Percentiles rank a stretch among this genome's conserved stretches.
phyloP scores from a whole-genome alignment of 2,113 vertebrate species.

The Heloderma charlesbogerti region DNA sequence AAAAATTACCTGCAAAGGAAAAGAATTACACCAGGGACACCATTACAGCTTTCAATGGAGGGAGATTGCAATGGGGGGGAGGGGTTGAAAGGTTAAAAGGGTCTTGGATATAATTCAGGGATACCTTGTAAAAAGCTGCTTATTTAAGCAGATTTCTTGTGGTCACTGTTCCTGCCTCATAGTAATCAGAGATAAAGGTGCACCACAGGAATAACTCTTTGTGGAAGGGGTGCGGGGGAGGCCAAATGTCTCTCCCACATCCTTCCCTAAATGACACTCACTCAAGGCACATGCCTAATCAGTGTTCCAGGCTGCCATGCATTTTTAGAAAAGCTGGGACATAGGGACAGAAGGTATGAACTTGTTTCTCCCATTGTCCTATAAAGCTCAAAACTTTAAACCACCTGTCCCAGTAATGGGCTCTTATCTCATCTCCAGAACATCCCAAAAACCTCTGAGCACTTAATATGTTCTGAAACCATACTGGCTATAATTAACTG shows the following conservation, averaged over 20 bases:
- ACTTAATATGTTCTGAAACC: slow-evolving; percentile 44
- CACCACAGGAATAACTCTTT: not conserved
- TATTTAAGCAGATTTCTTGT: too few relatives aligned
- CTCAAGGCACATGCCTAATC: not conserved
- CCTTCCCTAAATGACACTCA: not conserved
- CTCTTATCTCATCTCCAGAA: slow-evolving; percentile 9
- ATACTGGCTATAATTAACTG: slow-evolving; percentile 63
- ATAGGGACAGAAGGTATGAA: slow-evolving; percentile 15
- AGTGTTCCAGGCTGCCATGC: not conserved
- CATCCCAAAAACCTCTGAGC: slow-evolving; percentile 26
- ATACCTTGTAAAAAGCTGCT: too few relatives aligned
- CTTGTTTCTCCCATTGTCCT: fast-evolving
- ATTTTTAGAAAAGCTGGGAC: slow-evolving; percentile 10
- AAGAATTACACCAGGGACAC: not conserved
- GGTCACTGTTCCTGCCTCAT: not conserved
- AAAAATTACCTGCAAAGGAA: not conserved
- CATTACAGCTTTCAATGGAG: not conserved
- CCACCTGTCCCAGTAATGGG: slow-evolving; percentile 26
- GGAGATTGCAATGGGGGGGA: not conserved
- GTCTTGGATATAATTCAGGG: not conserved
- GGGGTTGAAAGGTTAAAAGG: not conserved
- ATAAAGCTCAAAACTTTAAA: slow-evolving; percentile 5
- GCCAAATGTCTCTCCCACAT: too few relatives aligned
- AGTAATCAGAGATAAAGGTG: not conserved
- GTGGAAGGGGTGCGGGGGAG: not conserved